Percentiles rank a stretch among this genome's conserved stretches.
These are phyloP conservation scores for Xyrauchen texanus DNA, from an alignment of 2,113 vertebrate species.

Conservation along the genomic window DNA sequence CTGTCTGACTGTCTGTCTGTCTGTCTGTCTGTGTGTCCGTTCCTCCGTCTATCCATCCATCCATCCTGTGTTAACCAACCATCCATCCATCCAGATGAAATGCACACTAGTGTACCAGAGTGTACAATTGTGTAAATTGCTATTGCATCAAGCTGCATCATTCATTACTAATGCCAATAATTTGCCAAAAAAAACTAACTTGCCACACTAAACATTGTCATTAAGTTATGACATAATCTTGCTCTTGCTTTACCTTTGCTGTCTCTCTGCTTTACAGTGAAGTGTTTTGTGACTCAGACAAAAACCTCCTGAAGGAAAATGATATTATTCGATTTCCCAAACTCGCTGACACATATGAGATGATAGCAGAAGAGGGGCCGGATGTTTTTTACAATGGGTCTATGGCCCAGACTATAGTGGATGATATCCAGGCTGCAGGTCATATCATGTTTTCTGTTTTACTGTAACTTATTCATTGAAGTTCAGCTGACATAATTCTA, in stretches of 20 bases:
- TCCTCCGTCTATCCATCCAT: too few relatives aligned
- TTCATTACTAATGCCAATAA: too few relatives aligned
- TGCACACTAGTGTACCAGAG: too few relatives aligned
- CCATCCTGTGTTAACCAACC: too few relatives aligned
- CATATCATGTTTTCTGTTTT: background rate
- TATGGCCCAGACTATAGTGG: conserved; percentile 83
- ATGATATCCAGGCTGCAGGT: conserved; percentile 84
- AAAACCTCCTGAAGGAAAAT: conserved; percentile 83
- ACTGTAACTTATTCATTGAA: background rate
- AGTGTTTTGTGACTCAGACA: conserved; percentile 83
- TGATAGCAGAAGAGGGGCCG: conserved; percentile 84
- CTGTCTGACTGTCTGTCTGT: too few relatives aligned
- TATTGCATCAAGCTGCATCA: too few relatives aligned
- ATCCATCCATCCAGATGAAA: too few relatives aligned
- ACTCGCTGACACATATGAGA: conserved; percentile 85
- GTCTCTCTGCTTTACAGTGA: conserved; percentile 58
- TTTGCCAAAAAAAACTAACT: too few relatives aligned
- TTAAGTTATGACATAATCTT: background rate
- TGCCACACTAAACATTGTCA: background rate
- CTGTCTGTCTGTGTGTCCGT: too few relatives aligned
- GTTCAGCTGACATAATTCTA: conserved; percentile 3
- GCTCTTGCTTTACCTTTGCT: background rate
- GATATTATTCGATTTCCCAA: conserved; percentile 81
- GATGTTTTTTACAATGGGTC: conserved; percentile 89
- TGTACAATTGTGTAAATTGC: too few relatives aligned